phyloP scores from a whole-genome alignment of 2,888 invertebrate species.

The Luperina nickerlii region DNA sequence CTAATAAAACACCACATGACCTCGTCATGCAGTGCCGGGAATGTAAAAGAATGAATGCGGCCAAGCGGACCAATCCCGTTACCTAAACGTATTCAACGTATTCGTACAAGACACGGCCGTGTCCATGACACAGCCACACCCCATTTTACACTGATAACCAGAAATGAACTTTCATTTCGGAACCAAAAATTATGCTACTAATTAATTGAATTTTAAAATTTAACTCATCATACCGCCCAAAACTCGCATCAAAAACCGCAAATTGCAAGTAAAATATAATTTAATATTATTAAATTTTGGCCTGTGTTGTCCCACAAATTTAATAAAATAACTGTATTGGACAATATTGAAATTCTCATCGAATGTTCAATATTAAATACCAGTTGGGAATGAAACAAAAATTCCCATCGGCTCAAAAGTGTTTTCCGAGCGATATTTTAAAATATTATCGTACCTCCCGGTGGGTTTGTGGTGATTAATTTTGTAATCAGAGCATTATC shows the following conservation, averaged over 20 bases:
- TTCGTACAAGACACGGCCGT: too few relatives aligned
- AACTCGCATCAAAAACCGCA: conserved; percentile 21
- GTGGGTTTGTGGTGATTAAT: conserved; percentile 33
- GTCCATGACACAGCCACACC: too few relatives aligned
- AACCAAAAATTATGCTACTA: neutral
- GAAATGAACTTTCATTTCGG: neutral
- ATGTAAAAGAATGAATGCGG: too few relatives aligned
- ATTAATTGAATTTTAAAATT: conserved; percentile 11
- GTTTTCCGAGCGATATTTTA: conserved; percentile 54
- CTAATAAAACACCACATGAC: too few relatives aligned
- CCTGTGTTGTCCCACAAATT: neutral
- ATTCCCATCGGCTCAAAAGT: conserved; percentile 59
- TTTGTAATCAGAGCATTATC: conserved; percentile 16
- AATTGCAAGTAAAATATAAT: conserved; percentile 28
- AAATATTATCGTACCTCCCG: conserved; percentile 34
- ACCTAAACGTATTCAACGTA: too few relatives aligned
- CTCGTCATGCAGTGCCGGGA: too few relatives aligned
- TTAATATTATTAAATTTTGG: conserved; percentile 2
- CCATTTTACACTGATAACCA: neutral
- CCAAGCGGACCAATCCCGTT: too few relatives aligned
- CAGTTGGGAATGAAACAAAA: conserved; percentile 26
- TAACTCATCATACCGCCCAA: neutral
- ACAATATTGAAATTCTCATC: conserved; percentile 26
- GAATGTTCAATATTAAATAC: conserved; percentile 32
- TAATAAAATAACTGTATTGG: neutral